A percentile compares a stretch with the other conserved stretches of the same genome.
Evolutionary conservation across 2,888 invertebrate species (phyloP).

Genomic region (Scaptomyza caliginosa): DNA sequence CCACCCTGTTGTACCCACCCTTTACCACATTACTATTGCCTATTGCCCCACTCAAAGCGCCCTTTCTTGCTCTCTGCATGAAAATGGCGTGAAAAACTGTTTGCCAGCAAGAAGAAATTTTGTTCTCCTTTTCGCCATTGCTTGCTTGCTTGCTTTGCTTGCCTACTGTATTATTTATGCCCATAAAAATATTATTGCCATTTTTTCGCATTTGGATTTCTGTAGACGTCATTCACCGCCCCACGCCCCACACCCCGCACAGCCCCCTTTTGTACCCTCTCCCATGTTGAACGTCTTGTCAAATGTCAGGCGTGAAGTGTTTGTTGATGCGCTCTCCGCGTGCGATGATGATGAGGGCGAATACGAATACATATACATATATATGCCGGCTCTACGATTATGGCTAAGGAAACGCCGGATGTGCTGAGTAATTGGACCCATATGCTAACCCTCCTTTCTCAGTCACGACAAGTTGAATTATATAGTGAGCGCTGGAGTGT

Average conservation of each 20-base stretch:
- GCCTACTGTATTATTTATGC: constrained; percentile 69
- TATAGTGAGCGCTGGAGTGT: constrained; percentile 14
- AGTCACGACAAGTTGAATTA: background rate
- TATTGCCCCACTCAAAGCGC: constrained; percentile 1
- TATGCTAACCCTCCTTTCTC: constrained; percentile 49
- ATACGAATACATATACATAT: background rate
- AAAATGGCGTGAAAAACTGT: constrained; percentile 74
- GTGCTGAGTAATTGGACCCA: constrained; percentile 77
- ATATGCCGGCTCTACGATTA: background rate
- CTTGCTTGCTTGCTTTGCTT: constrained; percentile 1
- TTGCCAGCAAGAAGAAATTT: constrained; percentile 18
- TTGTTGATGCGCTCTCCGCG: constrained; percentile 68
- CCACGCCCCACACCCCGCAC: constrained; percentile 3
- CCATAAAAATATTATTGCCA: constrained; percentile 79
- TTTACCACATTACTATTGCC: background rate
- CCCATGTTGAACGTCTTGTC: constrained; percentile 53
- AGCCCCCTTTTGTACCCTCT: background rate
- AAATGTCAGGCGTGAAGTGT: constrained; percentile 79
- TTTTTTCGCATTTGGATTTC: constrained; percentile 77
- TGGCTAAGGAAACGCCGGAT: constrained; percentile 58
- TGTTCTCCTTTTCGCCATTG: background rate
- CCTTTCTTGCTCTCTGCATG: constrained; percentile 29
- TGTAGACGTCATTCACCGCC: constrained; percentile 41
- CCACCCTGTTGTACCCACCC: background rate
- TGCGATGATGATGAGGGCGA: constrained; percentile 25